These are phyloP conservation scores for Torymus tubicola DNA, from an alignment of 2,888 invertebrate species.

Conservation along the genomic window DNA sequence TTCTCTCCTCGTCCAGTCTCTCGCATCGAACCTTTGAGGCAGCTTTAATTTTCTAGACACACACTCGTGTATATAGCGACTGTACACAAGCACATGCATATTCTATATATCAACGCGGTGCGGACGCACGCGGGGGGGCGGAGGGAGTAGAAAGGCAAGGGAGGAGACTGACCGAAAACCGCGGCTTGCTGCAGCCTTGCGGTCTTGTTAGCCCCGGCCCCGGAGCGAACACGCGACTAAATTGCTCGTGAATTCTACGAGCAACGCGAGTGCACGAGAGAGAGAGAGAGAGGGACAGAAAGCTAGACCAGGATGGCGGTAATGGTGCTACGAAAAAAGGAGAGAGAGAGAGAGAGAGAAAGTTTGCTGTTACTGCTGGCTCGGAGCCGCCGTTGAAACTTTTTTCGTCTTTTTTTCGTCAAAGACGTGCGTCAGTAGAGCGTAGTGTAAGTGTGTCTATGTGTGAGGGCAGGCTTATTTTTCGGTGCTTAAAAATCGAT, in stretches of 20 bases:
- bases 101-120: conserved; percentile 65
- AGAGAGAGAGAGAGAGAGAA: neutral
- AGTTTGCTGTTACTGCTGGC: neutral
- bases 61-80: conserved; percentile 18
- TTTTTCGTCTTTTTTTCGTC: conserved; percentile 2
- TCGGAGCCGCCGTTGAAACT: neutral
- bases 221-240: conserved; percentile 52
- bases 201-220: conserved; percentile 64
- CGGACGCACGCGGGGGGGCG: neutral
- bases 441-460: neutral
- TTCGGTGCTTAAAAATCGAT: conserved; percentile 21
- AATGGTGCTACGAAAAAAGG: too few species aligned
- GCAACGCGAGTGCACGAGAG: neutral
- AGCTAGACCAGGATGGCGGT: too few species aligned
- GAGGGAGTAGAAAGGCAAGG: conserved; percentile 49
- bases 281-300: neutral
- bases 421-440: conserved; percentile 16
- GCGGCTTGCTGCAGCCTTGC: conserved; percentile 64
- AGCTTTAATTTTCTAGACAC: conserved; percentile 69
- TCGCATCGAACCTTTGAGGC: conserved; percentile 63
- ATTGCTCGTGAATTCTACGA: conserved; percentile 55
- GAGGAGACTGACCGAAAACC: conserved; percentile 65
- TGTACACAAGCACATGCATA: conserved; percentile 61
- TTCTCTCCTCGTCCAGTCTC: neutral
- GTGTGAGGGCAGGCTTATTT: neutral